phyloP scores from a whole-genome alignment of 2,113 vertebrate species.

The Atherinomorus stipes region DNA sequence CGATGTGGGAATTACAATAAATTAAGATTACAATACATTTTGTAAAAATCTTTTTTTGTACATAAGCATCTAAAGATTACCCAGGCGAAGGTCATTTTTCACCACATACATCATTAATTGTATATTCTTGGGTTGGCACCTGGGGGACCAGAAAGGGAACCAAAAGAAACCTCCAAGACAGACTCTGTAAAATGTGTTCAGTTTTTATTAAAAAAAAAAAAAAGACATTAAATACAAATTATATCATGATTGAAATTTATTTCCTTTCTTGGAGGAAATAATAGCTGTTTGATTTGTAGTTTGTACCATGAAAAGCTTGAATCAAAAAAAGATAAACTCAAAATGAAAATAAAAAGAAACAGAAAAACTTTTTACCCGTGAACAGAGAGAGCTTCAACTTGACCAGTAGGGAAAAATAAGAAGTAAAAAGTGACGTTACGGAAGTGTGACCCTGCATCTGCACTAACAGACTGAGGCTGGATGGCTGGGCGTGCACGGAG shows the following conservation, averaged over 20 bases:
- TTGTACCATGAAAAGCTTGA: constrained; percentile 77
- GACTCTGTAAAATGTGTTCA: constrained; percentile 77
- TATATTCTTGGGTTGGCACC: too few species aligned
- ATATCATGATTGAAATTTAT: constrained; percentile 80
- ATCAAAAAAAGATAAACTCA: constrained; percentile 66
- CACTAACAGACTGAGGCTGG: constrained; percentile 66
- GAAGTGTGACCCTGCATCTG: constrained; percentile 68
- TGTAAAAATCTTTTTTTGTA: too few species aligned
- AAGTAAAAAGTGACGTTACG: constrained; percentile 43
- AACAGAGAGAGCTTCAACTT: constrained; percentile 77
- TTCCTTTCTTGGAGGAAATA: constrained; percentile 77
- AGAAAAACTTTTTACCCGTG: constrained; percentile 79
- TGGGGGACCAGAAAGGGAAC: not conserved
- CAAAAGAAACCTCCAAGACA: constrained; percentile 6
- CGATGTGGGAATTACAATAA: too few species aligned
- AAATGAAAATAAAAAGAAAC: constrained; percentile 57
- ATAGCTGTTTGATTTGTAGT: constrained; percentile 80
- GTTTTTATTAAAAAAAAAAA: constrained; percentile 81
- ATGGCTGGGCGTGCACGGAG: constrained; percentile 68
- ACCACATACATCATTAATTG: too few species aligned
- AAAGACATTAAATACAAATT: constrained; percentile 86
- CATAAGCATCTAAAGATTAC: too few species aligned
- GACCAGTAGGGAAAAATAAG: constrained; percentile 58
- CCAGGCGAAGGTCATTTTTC: too few species aligned
- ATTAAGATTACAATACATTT: too few species aligned